Evolutionary conservation across 1,140 invertebrate species (phyloP), one percentile per base, ranked within the genome.

Genomic region (Listronotus oregonensis): DNA sequence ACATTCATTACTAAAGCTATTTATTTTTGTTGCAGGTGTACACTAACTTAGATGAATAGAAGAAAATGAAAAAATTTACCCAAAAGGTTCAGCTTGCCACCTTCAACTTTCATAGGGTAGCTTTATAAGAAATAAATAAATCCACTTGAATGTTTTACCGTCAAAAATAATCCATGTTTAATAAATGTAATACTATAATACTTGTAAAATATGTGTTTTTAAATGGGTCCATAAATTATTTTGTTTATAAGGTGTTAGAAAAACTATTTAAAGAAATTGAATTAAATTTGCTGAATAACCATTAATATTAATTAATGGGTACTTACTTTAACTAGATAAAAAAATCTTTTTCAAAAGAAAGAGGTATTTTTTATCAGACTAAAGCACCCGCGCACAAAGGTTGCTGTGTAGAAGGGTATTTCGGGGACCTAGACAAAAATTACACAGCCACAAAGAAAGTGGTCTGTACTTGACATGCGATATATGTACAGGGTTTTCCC

Each of bases 81-180:
- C 47, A 14, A 50, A 17, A 31, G 18, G 47, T 18, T 50, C 18
- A 17, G 47, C 18, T 21, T n/a, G 47, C 47, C 15, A 50, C 18
- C 47, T 50, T 50, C 47, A 15, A 18, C 47, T 50, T 50, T 31
- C n/a, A n/a, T 50, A 50, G 47, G 47, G 47, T 50, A 50, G 47
- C 15, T 50, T 50, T 50, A 50, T 21, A 50, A 50, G 27, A 14
- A 46, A 46, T 50, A 6, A 21, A 15, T 21, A 50, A 50, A 50
- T 50, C 18, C 56, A 59, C 32, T 59, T 61, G n/a, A 54, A 63
- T 63, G 60, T 63, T 63, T 63, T 18, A 46, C 50, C 47, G 59
- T 63, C 51, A 44, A 34, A 57, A 42, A 44, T 55, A 57, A 57
- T 43, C 49, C 32, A 57, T 50, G 12, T 21, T 34, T 63, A 50